Base-by-base conservation (phyloP, 2,113 vertebrate genomes). In the Struthidea cinerea region DNA sequence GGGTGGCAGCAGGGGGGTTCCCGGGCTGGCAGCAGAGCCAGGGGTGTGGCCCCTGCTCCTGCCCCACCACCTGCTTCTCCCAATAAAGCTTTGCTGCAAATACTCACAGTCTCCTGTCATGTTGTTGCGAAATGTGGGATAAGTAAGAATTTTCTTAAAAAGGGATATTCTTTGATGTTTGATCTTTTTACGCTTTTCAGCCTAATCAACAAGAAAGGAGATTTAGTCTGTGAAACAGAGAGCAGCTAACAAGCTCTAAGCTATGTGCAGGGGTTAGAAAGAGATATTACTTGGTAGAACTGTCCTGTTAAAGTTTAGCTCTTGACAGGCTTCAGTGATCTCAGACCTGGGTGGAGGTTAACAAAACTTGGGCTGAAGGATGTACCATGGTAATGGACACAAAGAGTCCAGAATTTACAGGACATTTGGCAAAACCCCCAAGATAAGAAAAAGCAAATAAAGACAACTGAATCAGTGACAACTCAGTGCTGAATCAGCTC, bases 11-110 rank as follows among this genome's bases (percentile, higher is more conserved):
- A 0, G 0, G 3, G 9, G 2, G 1, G 1, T 1, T 30, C 16
- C 67, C 0, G 0, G 5, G 13, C 13, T 0, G 0, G 18, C 0
- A 0, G 3, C 53, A 9, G 13, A 0, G 2, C 24, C 0, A 0
- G 6, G 7, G 4, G 0, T 7, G 16, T 17, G 10, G 1, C 6
- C 6, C 14, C 23, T 3, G 4, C 14, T 33, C 19, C 70, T 22
- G 7, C 12, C 19, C 12, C 50, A 21, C 4, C 16, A 7, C 22
- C 6, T 22, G 6, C 35, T 59, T 20, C 5, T 49, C 14, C 7
- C 42, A 93, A 74, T 94, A 94, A 94, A 94, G 14, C 16, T 80
- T 77, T 64, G 13, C 7, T 46, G 39, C 15, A 84, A 63, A 20
- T 14, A 17, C 5, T 5, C 14, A 9, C 8, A 9, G 23, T 10